These are phyloP conservation scores for Platorchestia sp. DNA, from an alignment of 1,140 invertebrate species.

Conservation along the genomic window DNA sequence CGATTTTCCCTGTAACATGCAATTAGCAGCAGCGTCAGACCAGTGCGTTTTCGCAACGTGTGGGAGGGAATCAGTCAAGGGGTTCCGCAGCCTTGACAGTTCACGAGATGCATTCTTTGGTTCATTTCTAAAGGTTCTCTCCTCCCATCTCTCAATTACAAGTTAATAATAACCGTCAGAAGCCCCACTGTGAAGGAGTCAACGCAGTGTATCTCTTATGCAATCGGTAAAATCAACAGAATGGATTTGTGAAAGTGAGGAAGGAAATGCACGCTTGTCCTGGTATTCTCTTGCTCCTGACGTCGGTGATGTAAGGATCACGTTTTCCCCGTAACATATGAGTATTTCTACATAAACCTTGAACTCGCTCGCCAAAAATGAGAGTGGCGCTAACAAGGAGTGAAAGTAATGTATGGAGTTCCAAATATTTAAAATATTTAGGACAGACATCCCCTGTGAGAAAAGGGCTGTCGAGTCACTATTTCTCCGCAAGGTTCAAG, in stretches of 20 bases:
- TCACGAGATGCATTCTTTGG: neutral
- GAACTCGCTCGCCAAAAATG: neutral
- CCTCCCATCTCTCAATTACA: neutral
- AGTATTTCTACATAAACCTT: conserved; percentile 1
- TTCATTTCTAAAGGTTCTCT: neutral
- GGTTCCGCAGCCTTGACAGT: neutral
- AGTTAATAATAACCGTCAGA: neutral
- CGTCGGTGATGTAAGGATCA: neutral
- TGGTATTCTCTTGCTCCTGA: neutral
- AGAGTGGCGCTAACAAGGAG: neutral
- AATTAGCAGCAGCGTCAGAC: neutral
- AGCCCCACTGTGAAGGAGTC: neutral
- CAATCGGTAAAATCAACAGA: neutral
- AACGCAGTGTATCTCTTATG: neutral
- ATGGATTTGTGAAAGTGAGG: neutral
- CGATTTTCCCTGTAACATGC: neutral
- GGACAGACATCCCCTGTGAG: neutral
- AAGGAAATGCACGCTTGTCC: neutral
- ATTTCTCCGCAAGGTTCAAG: neutral
- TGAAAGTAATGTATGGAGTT: neutral
- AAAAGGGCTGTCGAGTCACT: neutral
- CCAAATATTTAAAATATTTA: conserved; percentile 11
- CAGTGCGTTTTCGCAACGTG: neutral
- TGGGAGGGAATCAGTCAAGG: neutral
- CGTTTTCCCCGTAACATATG: neutral